Percentiles rank a stretch among this genome's conserved stretches.
These are phyloP conservation scores for Melieria crassipennis DNA, from an alignment of 2,888 invertebrate species.

Conservation along the genomic window DNA sequence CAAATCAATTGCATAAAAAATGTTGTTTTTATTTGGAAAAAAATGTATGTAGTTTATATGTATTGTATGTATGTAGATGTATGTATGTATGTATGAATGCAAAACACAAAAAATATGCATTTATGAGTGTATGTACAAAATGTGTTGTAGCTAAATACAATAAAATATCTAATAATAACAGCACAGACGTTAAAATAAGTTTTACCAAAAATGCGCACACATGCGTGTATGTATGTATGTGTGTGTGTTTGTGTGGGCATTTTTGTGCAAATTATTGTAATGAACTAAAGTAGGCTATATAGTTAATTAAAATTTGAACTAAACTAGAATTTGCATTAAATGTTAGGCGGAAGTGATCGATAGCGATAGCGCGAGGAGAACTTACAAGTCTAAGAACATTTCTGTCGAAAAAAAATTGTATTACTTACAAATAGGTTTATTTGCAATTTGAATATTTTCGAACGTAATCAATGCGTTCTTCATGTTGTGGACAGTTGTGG, in stretches of 20 bases:
- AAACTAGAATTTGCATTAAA: no score
- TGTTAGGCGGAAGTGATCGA: no score
- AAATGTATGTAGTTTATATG: constrained; percentile 9
- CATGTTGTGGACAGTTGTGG: no score
- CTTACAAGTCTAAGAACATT: no score
- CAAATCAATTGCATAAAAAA: constrained; percentile 34
- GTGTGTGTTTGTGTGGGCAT: not conserved
- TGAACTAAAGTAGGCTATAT: no score
- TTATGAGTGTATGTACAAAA: not conserved
- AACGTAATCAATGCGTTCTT: no score
- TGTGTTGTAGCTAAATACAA: not conserved
- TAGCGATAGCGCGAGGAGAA: no score
- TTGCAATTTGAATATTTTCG: no score
- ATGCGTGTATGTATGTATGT: not conserved
- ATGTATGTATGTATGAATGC: constrained; percentile 15
- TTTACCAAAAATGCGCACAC: not conserved
- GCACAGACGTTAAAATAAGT: not conserved
- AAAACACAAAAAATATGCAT: constrained; percentile 2
- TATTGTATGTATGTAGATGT: constrained; percentile 16
- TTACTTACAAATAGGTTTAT: no score
- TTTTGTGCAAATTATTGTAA: no score
- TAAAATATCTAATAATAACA: not conserved
- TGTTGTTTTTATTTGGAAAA: constrained; percentile 24
- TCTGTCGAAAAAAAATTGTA: no score
- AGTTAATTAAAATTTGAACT: no score